Percentiles rank a stretch among this genome's conserved stretches.
Conservation (phyloP, 2,113 vertebrate genomes). For the Sitta europaea region DNA sequence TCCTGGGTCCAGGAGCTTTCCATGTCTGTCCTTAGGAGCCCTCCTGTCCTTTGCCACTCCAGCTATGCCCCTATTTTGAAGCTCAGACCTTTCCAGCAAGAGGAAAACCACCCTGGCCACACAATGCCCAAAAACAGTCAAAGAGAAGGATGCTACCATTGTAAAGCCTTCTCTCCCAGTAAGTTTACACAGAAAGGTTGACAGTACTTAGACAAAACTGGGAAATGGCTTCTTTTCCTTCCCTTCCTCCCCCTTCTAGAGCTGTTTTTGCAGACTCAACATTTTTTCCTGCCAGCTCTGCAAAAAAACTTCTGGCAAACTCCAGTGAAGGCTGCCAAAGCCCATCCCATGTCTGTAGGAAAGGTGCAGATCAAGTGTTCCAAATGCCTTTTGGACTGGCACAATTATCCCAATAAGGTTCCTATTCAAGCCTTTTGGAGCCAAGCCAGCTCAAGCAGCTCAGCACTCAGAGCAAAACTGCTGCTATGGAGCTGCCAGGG, state of each 20-base stretch:
- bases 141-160: not conserved
- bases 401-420: rapidly evolving
- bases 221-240: not conserved
- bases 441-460: not conserved
- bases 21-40: not conserved
- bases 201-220: not conserved
- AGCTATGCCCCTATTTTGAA: not conserved
- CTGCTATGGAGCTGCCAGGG: not conserved
- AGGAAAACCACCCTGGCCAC: not conserved
- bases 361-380: not conserved
- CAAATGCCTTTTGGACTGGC: not conserved
- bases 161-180: not conserved
- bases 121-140: not conserved
- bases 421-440: not conserved
- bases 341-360: not conserved
- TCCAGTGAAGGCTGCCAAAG: not conserved
- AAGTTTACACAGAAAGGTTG: not conserved
- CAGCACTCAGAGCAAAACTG: not conserved
- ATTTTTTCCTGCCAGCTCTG: not conserved
- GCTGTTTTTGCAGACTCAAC: not conserved
- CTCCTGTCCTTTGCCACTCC: not conserved
- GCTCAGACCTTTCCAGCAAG: not conserved
- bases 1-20: not conserved
- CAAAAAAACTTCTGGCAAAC: not conserved
- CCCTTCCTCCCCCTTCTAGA: not conserved